phyloP scores from a whole-genome alignment of 2,888 invertebrate species.

The Polydrusus cervinus region DNA sequence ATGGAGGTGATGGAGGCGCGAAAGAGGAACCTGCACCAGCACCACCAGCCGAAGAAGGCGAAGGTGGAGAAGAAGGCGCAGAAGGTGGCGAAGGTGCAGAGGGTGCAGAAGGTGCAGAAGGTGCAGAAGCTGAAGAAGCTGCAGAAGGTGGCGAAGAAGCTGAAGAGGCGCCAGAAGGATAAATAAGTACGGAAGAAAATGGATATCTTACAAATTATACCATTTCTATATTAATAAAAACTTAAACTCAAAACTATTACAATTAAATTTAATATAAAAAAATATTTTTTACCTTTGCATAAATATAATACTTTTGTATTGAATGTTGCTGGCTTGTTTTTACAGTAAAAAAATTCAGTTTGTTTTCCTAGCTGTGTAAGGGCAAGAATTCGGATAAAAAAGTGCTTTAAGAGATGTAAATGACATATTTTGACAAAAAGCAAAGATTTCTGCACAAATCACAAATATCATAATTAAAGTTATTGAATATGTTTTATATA shows the following conservation, averaged over 20 bases:
- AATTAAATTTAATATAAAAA: too few species aligned
- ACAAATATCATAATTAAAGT: too few species aligned
- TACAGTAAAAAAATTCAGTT: too few species aligned
- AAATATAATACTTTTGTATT: too few species aligned
- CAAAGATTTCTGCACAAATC: too few species aligned
- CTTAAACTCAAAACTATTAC: neutral
- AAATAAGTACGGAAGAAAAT: neutral
- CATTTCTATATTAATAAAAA: neutral
- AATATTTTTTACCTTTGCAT: too few species aligned
- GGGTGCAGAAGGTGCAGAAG: slow-evolving; percentile 21
- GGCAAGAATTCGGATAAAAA: too few species aligned
- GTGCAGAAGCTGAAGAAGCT: slow-evolving; percentile 7
- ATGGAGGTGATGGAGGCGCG: slow-evolving; percentile 27
- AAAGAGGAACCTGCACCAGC: neutral
- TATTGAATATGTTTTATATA: too few species aligned
- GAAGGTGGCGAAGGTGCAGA: slow-evolving; percentile 25
- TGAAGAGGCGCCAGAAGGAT: slow-evolving; percentile 24
- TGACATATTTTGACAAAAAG: too few species aligned
- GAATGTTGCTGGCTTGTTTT: too few species aligned
- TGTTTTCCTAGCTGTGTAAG: too few species aligned
- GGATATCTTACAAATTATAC: neutral
- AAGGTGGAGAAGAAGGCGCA: slow-evolving; percentile 13
- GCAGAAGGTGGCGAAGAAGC: slow-evolving; percentile 16
- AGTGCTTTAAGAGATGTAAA: too few species aligned
- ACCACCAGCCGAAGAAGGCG: neutral